Conservation (phyloP, 1,140 invertebrate species). For the Hylaeus anthracinus region DNA sequence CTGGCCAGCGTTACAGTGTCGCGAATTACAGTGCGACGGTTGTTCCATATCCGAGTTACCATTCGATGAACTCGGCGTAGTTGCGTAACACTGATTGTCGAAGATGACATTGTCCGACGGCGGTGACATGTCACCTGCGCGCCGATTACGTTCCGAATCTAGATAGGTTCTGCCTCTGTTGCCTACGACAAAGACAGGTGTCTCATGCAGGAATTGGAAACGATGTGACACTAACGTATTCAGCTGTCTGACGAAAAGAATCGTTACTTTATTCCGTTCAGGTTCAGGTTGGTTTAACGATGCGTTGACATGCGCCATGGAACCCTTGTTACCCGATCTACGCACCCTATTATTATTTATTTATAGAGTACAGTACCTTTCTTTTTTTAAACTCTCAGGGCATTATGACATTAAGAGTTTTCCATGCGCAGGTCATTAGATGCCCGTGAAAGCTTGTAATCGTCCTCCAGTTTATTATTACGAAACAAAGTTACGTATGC, state of each 20-base stretch:
- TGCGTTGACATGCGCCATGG: slow-evolving; percentile 31
- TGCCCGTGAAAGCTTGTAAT: not conserved
- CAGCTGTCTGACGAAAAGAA: slow-evolving; percentile 24
- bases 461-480: not conserved
- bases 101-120: slow-evolving; percentile 95
- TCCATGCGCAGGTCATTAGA: too few species aligned
- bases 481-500: too few species aligned
- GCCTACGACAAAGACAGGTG: slow-evolving; percentile 75
- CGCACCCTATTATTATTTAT: slow-evolving; percentile 29
- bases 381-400: not conserved
- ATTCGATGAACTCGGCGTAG: slow-evolving; percentile 94
- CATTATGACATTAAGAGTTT: not conserved
- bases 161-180: slow-evolving; percentile 87
- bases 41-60: slow-evolving; percentile 94
- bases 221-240: slow-evolving; percentile 21
- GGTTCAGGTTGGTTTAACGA: not conserved
- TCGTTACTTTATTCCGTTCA: slow-evolving; percentile 39
- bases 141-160: slow-evolving; percentile 89
- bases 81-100: slow-evolving; percentile 96
- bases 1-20: slow-evolving; percentile 78
- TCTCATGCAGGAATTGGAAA: slow-evolving; percentile 74
- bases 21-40: slow-evolving; percentile 84
- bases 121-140: slow-evolving; percentile 89
- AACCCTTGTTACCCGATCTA: slow-evolving; percentile 29
- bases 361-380: slow-evolving; percentile 13